Conservation (phyloP, 2,797 vertebrate genomes). For the Telmatherina bonti region DNA sequence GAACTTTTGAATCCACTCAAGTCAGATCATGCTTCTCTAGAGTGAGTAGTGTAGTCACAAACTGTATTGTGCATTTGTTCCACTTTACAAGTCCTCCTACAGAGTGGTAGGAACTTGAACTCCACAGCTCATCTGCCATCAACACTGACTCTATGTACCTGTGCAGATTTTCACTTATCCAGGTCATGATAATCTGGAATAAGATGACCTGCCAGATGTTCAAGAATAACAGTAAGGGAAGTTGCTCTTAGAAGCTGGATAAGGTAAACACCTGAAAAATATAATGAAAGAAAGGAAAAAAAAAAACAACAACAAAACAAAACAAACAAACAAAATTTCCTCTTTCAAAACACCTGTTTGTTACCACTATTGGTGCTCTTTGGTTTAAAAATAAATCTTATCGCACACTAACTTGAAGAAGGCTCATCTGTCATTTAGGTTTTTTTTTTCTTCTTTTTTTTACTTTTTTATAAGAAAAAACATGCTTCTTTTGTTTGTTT, state of each 20-base stretch:
- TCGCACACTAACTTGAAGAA: too few species aligned
- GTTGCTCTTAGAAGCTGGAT: not conserved
- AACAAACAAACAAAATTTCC: too few species aligned
- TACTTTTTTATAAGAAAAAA: too few species aligned
- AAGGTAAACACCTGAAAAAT: too few species aligned
- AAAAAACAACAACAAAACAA: too few species aligned
- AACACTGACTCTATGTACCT: constrained; percentile 6
- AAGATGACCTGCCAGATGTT: not conserved
- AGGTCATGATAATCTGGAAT: not conserved
- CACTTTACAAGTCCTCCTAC: constrained; percentile 53
- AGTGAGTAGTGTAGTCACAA: constrained; percentile 49
- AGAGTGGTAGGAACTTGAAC: constrained; percentile 70
- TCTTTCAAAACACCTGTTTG: too few species aligned
- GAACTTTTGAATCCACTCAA: constrained; percentile 43
- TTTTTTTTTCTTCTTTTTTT: too few species aligned
- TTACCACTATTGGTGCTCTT: too few species aligned
- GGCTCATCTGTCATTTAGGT: too few species aligned
- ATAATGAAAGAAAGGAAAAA: not conserved
- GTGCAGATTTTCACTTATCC: not conserved
- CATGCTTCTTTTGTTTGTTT: too few species aligned
- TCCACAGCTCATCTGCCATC: constrained; percentile 62
- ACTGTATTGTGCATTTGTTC: constrained; percentile 24
- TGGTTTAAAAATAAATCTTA: too few species aligned
- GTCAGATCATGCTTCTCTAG: constrained; percentile 33
- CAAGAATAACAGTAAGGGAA: not conserved